These are phyloP conservation scores for Anseranas semipalmata DNA, from an alignment of 2,113 vertebrate species.

Conservation along the genomic window DNA sequence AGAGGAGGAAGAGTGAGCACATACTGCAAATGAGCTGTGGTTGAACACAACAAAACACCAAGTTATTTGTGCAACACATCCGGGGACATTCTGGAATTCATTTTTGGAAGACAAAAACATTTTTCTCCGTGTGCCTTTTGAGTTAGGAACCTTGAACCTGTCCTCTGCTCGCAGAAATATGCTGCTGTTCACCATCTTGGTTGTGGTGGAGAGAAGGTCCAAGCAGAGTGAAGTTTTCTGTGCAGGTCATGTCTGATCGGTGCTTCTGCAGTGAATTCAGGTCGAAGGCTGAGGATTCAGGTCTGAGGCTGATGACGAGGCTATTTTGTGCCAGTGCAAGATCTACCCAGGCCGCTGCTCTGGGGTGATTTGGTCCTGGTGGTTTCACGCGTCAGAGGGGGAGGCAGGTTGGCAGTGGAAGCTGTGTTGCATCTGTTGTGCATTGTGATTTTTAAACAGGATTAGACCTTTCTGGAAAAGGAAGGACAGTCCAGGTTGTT, in stretches of 20 bases:
- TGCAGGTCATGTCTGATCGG: accelerated
- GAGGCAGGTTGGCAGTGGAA: background rate
- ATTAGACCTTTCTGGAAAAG: background rate
- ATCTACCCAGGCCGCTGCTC: background rate
- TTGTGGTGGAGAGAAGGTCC: background rate
- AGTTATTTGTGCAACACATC: background rate
- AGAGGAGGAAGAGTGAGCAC: background rate
- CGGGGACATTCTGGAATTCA: background rate
- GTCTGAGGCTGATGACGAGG: background rate
- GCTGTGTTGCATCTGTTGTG: background rate
- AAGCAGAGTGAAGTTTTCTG: background rate
- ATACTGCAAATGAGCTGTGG: background rate
- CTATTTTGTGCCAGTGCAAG: background rate
- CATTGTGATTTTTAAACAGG: background rate
- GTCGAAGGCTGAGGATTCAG: background rate
- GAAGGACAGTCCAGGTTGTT: background rate
- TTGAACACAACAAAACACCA: background rate
- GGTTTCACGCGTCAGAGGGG: background rate
- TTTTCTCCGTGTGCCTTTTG: background rate
- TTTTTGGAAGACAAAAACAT: background rate
- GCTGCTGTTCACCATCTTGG: accelerated
- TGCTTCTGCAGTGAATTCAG: background rate
- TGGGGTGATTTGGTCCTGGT: background rate
- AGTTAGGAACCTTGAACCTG: background rate
- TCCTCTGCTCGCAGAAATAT: accelerated